These are phyloP conservation scores for Trichomycterus rosablanca DNA, from an alignment of 2,113 vertebrate genomes.

Conservation along the genomic window DNA sequence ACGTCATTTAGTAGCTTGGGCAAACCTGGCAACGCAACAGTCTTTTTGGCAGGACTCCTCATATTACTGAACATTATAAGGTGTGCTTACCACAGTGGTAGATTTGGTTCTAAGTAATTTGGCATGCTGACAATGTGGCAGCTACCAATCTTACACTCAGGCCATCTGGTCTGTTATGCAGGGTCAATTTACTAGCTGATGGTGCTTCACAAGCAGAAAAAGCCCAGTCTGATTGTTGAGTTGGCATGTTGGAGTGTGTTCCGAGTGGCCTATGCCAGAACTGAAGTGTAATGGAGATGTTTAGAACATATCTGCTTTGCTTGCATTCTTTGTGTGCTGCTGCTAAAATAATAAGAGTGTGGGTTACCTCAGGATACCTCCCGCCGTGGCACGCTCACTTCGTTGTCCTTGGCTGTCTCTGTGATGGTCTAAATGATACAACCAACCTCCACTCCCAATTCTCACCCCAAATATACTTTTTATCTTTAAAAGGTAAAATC, in stretches of 20 bases:
- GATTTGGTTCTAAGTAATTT: conserved; percentile 16
- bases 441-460: conserved; percentile 14
- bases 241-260: no score
- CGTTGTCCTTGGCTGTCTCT: conserved; percentile 60
- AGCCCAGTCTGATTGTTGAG: conserved; percentile 34
- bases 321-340: conserved; percentile 60
- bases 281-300: conserved; percentile 59
- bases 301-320: conserved; percentile 56
- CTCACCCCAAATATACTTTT: no score
- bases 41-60: neutral
- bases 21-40: neutral
- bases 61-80: conserved; percentile 6
- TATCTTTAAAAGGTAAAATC: no score
- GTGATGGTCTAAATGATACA: conserved; percentile 55
- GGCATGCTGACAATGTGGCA: conserved; percentile 4
- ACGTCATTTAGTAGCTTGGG: neutral
- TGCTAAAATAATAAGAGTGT: conserved; percentile 66
- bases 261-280: no score
- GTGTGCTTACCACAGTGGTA: conserved; percentile 3
- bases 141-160: neutral
- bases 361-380: conserved; percentile 65
- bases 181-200: conserved; percentile 12
- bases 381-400: conserved; percentile 54
- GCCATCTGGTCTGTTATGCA: neutral
- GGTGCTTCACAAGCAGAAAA: conserved; percentile 21